Base-by-base conservation (phyloP, 2,888 invertebrate species). In the Oxystoma pomonae region DNA sequence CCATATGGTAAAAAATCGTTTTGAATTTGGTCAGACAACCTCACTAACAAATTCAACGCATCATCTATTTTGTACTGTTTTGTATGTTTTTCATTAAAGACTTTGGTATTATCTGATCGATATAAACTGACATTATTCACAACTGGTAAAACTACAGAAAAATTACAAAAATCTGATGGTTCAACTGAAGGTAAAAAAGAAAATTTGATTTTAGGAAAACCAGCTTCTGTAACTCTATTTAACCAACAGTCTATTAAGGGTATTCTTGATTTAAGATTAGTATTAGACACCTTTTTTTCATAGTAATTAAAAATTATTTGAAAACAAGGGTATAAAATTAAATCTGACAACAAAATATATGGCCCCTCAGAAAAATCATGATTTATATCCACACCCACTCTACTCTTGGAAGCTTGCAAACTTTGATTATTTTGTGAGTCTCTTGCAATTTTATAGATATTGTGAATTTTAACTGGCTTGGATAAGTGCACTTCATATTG, bases 361-460 rank as follows among this genome's bases (percentile, higher is more conserved):
- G 90, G 87, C 0, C 94, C 95, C 81, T 96, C 95, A 1, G 92
- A 90, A 82, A 87, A 96, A 58, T 84, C 81, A 76, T 96, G 95
- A 50, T 82, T 83, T 3, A 88, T 78, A 67, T 83, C 77, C 16
- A 87, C 76, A 64, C 85, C 80, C 69, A 82, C 78, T 57, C 84
- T 80, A 62, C 83, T 83, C 1, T 78, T 76, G n/a, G 79, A 78
- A 63, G 80, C 81, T 65, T 82, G 79, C n/a, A 83, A 79, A 52
- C 70, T 67, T 68, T 74, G 75, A 62, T 76, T 65, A 55, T 73
- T 74, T 61, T 70, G 72, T 71, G 83, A 85, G 66, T 87, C 83
- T 67, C 89, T 82, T 1, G 88, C 88, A 63, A 87, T 77, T 81
- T 93, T 93, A 69, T 90, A 89, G 22, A 93, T 85, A 80, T 96